A percentile compares a stretch with the other conserved stretches of the same genome.
phyloP scores from a whole-genome alignment of 2,888 invertebrate species.

The Petrolisthes cinctipes region DNA sequence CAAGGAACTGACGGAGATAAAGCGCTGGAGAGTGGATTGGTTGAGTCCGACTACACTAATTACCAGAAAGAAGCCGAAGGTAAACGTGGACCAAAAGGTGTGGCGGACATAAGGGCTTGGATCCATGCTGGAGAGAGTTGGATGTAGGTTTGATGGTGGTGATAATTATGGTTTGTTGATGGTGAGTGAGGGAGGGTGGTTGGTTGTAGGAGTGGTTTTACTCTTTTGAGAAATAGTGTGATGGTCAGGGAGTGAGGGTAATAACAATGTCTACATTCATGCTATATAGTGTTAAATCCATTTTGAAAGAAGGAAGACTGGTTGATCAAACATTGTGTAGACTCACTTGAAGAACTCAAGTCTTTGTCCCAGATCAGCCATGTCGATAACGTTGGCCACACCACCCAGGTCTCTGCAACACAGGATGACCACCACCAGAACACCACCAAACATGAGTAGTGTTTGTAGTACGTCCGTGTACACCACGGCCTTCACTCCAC shows the following conservation, averaged over 20 bases:
- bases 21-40: constrained; percentile 28
- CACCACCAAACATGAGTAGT: neutral
- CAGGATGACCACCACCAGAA: neutral
- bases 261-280: too few species aligned
- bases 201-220: too few species aligned
- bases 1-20: constrained; percentile 18
- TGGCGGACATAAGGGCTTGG: constrained; percentile 35
- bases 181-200: too few species aligned
- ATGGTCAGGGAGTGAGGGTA: too few species aligned
- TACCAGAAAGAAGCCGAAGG: constrained; percentile 22
- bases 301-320: neutral
- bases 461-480: neutral
- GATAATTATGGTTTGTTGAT: too few species aligned
- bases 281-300: too few species aligned
- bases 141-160: neutral
- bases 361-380: neutral
- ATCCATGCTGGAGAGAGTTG: constrained; percentile 16
- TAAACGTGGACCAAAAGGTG: constrained; percentile 27
- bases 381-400: neutral
- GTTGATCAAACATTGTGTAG: neutral
- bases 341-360: neutral
- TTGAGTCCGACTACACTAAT: constrained; percentile 13
- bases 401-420: neutral
- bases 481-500: neutral
- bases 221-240: too few species aligned